Evolutionary conservation across 1,140 invertebrate genomes (phyloP).

Genomic region (Lamellibrachia luymesi): DNA sequence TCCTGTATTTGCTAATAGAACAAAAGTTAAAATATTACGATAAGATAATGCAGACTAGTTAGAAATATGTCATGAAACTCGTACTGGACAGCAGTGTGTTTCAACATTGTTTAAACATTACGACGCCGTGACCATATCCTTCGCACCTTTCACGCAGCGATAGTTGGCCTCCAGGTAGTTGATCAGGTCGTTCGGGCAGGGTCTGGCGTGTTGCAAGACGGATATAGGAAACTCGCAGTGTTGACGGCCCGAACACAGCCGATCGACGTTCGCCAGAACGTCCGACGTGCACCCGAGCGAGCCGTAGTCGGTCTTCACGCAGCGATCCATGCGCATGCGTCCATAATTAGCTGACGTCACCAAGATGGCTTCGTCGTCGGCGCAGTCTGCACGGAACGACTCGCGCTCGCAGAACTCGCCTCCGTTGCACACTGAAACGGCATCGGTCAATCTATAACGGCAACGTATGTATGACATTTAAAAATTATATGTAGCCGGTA

Average conservation of each 20-base stretch:
- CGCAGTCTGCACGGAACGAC: constrained; percentile 17
- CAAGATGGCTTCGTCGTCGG: constrained; percentile 16
- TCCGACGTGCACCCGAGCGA: constrained; percentile 20
- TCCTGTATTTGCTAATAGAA: not conserved
- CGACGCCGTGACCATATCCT: not conserved
- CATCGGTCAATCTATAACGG: not conserved
- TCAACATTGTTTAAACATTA: not conserved
- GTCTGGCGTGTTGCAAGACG: constrained; percentile 7
- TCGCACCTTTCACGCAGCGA: constrained; percentile 22
- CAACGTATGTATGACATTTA: not conserved
- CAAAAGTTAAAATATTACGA: not conserved
- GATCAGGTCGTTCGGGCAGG: constrained; percentile 20
- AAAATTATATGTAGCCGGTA: not conserved
- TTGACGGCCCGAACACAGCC: constrained; percentile 20
- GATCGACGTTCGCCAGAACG: constrained; percentile 18
- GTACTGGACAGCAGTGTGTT: not conserved
- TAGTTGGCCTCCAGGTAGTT: constrained; percentile 22
- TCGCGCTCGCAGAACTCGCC: constrained; percentile 15
- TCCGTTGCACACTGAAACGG: not conserved
- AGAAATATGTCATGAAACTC: not conserved
- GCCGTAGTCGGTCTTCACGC: constrained; percentile 16
- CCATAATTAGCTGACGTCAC: constrained; percentile 22
- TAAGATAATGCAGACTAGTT: not conserved
- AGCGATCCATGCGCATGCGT: constrained; percentile 19
- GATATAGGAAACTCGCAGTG: constrained; percentile 16